Evolutionary conservation across 2,888 invertebrate genomes (phyloP).

Genomic region (Candidula unifasciata): DNA sequence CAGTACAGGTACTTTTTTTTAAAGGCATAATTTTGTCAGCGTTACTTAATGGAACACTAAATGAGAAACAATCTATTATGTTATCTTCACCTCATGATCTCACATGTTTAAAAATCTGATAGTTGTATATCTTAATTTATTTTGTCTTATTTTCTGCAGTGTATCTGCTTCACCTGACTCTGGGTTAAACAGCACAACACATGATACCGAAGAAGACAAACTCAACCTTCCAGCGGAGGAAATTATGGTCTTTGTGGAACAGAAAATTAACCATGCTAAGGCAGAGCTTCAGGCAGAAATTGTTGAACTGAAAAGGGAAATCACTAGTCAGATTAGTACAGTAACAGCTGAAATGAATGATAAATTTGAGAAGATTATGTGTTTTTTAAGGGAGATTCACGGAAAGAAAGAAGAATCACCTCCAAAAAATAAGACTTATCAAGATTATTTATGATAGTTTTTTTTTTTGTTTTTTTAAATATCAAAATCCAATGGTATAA

Average conservation of each 20-base stretch:
- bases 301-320: slow-evolving; percentile 14
- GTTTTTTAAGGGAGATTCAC: slow-evolving; percentile 19
- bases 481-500: too few species aligned
- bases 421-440: slow-evolving; percentile 32
- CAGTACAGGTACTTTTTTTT: too few species aligned
- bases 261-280: slow-evolving; percentile 38
- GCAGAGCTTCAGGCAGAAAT: slow-evolving; percentile 32
- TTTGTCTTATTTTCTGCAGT: background rate
- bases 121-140: background rate
- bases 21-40: too few species aligned
- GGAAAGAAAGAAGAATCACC: slow-evolving; percentile 32
- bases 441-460: slow-evolving; percentile 20
- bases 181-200: slow-evolving; percentile 13
- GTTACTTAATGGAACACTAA: too few species aligned
- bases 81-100: too few species aligned
- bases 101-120: background rate
- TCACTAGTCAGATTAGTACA: slow-evolving; percentile 8
- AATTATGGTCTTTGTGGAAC: slow-evolving; percentile 9
- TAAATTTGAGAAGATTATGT: slow-evolving; percentile 39
- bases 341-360: slow-evolving; percentile 32
- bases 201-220: slow-evolving; percentile 1
- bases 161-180: slow-evolving; percentile 25
- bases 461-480: background rate
- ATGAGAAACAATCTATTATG: too few species aligned
- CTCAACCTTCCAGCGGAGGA: background rate